Base-by-base conservation (phyloP, 2,888 invertebrate species). In the Cryptocephalus primarius region DNA sequence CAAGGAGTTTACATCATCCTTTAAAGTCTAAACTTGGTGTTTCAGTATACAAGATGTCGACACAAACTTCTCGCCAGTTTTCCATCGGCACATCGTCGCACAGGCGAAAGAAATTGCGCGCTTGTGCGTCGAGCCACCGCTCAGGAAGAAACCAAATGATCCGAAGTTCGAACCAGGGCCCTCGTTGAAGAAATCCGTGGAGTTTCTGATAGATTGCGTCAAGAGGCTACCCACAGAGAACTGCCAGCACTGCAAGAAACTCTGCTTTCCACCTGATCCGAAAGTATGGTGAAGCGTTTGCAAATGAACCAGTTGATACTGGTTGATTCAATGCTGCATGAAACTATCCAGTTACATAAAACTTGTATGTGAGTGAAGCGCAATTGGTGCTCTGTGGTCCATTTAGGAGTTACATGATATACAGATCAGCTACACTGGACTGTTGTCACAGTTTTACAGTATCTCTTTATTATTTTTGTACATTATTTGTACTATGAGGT, bases 41-140 rank as follows among this genome's bases (percentile, higher is more conserved):
- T 70, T 62, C 58, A 80, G 80, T 43, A 63, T 83, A 42, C 73
- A 75, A 53, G 71, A 78, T 53, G 68, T 72, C 11, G 77, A 80
- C 41, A 77, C 79, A 42, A 85, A 84, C 68, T 79, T 85, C 56
- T 82, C 85, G 6, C 69, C 73, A 9, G 65, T 79, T 4, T 74
- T 86, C 51, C 70, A 70, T 51, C 68, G 76, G 1, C 81, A 78
- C 62, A 75, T 85, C 52, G 64, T 76, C 48, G 81, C 76, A 0
- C 84, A 86, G 64, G 77, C 79, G 1, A 75, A 73, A 42, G 85
- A 86, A 69, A 77, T 83, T 48, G 80, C 79, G 1, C 73, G 85
- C 39, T 75, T 74, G 60, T 83, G 84, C 66, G 79, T 82, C 1
- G 81, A 85, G 60, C 77, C 83, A 4, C 83, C 85, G 1, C 54